phyloP scores from a whole-genome alignment of 1,140 invertebrate genomes.

The Zaprionus vittiger region DNA sequence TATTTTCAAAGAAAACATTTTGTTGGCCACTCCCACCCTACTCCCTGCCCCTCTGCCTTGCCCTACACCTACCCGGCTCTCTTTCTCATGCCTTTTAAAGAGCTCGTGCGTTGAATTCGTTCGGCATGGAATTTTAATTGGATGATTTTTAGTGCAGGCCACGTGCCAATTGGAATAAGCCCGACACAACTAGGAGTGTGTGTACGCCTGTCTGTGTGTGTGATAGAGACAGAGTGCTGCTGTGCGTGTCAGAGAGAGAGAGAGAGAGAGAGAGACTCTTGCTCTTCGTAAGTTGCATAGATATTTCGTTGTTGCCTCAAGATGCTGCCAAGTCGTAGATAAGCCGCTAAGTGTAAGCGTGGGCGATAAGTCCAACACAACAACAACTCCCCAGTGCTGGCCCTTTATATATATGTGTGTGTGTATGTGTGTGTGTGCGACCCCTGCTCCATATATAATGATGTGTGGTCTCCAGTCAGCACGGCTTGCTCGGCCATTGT shows the following conservation, averaged over 20 bases:
- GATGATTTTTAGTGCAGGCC: constrained; percentile 71
- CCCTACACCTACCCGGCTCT: constrained; percentile 9
- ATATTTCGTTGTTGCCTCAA: constrained; percentile 61
- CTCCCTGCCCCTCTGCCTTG: neutral
- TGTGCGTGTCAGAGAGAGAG: neutral
- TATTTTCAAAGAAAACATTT: constrained; percentile 81
- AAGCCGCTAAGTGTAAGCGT: constrained; percentile 61
- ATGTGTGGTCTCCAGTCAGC: constrained; percentile 67
- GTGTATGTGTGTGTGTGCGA: constrained; percentile 26
- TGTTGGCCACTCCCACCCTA: constrained; percentile 21
- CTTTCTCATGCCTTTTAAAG: constrained; percentile 43
- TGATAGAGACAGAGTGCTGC: neutral
- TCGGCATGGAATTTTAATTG: constrained; percentile 80
- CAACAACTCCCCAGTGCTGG: constrained; percentile 8
- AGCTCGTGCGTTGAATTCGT: constrained; percentile 74
- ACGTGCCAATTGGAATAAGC: constrained; percentile 57
- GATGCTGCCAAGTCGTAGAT: constrained; percentile 62
- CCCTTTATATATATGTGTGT: constrained; percentile 19
- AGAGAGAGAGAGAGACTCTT: neutral
- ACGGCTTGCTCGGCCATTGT: constrained; percentile 41
- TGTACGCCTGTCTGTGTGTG: constrained; percentile 33
- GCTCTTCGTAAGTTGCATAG: too few species aligned
- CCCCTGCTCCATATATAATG: constrained; percentile 58
- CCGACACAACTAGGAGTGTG: constrained; percentile 43
- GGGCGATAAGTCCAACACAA: constrained; percentile 45